These are phyloP conservation scores for Nasonovia ribisnigri DNA, from an alignment of 2,888 invertebrate species.

Conservation along the genomic window DNA sequence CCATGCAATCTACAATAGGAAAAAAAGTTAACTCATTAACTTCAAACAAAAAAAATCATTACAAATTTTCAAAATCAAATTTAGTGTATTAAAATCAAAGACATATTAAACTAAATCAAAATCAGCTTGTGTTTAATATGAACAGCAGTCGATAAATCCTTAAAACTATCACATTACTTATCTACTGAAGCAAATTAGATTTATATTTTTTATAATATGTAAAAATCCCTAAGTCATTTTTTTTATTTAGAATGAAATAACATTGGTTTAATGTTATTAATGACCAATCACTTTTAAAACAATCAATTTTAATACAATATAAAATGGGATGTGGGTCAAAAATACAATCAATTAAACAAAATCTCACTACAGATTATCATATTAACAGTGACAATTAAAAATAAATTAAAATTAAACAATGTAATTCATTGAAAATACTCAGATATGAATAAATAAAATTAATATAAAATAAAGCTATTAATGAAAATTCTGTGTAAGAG, in stretches of 20 bases:
- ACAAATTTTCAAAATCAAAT: slow-evolving; percentile 56
- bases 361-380: slow-evolving; percentile 32
- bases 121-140: slow-evolving; percentile 49
- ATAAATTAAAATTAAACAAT: slow-evolving; percentile 1
- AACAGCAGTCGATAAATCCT: slow-evolving; percentile 61
- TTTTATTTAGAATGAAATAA: slow-evolving; percentile 16
- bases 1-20: neutral
- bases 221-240: slow-evolving; percentile 47
- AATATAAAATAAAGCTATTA: slow-evolving; percentile 9
- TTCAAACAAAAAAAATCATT: neutral
- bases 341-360: slow-evolving; percentile 10
- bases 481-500: slow-evolving; percentile 13
- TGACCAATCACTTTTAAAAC: slow-evolving; percentile 11
- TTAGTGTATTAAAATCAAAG: slow-evolving; percentile 62
- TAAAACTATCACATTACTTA: slow-evolving; percentile 62
- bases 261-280: slow-evolving; percentile 5
- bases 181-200: slow-evolving; percentile 62
- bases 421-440: neutral
- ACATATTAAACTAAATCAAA: slow-evolving; percentile 60
- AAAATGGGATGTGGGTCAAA: slow-evolving; percentile 1
- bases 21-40: neutral
- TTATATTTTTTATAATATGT: slow-evolving; percentile 50
- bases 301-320: neutral
- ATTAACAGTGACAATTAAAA: slow-evolving; percentile 23
- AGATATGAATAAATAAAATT: slow-evolving; percentile 1